Base-by-base conservation (phyloP, 2,113 vertebrate genomes). In the Nesogale talazaci region DNA sequence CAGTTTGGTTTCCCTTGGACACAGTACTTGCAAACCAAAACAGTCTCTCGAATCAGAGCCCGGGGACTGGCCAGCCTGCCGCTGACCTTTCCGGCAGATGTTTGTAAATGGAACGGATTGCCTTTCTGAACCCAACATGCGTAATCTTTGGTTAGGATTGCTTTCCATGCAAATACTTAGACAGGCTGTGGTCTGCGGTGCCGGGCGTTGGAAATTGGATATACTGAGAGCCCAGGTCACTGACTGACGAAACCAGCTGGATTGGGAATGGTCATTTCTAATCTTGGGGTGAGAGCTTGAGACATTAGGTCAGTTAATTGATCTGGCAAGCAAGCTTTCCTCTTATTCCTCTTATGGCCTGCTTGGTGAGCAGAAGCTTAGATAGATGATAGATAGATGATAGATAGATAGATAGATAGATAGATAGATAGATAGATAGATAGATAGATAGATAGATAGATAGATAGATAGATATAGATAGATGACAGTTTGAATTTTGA, bases 1-100 rank as follows among this genome's bases (percentile, higher is more conserved):
- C 72, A 46, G 93, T 92, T 92, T 63, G 36, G 93, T 97, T 97
- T 96, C 90, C 74, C 63, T 93, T 92, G 89, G 86, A 94, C 83
- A 63, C n/a, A 93, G 40, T n/a, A 40, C 31, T 84, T 95, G 61
- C 56, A 92, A 85, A 42, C 46, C 65, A 87, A 97, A 93, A 84
- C 72, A 94, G 56, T 89, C 82, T 92, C 74, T 77, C 88, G 34
- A 79, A 86, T 87, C 29, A 36, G 75, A 95, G 79, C 76, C 76
- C 46, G 74, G 69, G 76, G 56, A 88, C 70, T 57, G 76, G 93
- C 52, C 89, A 96, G 91, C 75, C 94, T 92, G 16, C 3, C 12
- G 82, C 79, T 94, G 94, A 97, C 95, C 96, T 96, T 95, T 93
- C 92, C 12, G 14, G 86, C 91, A 96, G 85, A 96, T 93, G 87